Base-by-base conservation (phyloP, 2,797 vertebrate species). In the Hyperoplus immaculatus region DNA sequence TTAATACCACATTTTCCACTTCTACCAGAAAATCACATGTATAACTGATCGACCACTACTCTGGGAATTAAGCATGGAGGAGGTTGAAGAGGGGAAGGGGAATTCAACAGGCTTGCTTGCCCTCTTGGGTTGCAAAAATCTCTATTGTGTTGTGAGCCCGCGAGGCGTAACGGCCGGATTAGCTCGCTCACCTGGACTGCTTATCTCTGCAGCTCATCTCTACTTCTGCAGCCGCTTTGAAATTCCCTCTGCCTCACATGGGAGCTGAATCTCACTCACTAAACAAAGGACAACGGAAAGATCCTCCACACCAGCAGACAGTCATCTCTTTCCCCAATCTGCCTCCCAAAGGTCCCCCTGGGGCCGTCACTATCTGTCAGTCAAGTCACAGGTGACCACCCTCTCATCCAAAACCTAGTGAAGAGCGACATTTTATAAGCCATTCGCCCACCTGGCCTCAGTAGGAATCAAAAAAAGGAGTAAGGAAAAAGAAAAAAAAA, bases 141-240 rank as follows among this genome's bases (percentile, higher is more conserved):
- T 88, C 66, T 55, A 76, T 68, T 74, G 84, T 87, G 88, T 78
- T 85, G 60, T 91, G 85, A 83, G 85, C 68, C 86, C 82, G 73
- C 4, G 72, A 87, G 91, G 87, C 77, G 4, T 77, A 84, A 81
- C 72, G 51, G 84, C 70, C 71, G 92, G 88, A 91, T 93, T 82
- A 91, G 70, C 85, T 86, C 63, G 71, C 85, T 89, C 91, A 91
- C 91, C 91, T 88, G 81, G 53, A 73, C 85, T 81, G 71, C 78
- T 89, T 92, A 92, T 93, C 92, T 87, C 82, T 75, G 76, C 53
- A 38, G 84, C 79, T 91, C 92, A 89, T 92, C 88, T 86, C 85
- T 85, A 76, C 65, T 64, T 85, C 69, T 51, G 79, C 62, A 60
- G 80, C 81, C 60, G 7, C 87, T 87, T 85, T 91, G 85, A 91